Conservation (phyloP, 1,140 invertebrate genomes). For the Holcopasites calliopsidis region DNA sequence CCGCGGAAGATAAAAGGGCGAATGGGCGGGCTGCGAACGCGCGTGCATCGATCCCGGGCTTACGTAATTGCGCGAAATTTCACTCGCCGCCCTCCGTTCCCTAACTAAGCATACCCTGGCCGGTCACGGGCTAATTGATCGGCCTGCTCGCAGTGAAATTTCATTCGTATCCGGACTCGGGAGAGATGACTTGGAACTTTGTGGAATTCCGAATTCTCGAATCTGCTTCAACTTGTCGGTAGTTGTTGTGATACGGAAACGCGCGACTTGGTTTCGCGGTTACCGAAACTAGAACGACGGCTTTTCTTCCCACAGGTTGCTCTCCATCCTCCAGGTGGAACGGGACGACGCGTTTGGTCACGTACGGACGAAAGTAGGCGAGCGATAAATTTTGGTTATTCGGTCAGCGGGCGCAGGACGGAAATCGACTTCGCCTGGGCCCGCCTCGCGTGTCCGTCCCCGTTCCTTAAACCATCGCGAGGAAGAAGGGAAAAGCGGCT, state of each 20-base stretch:
- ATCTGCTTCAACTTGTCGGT: too few species aligned
- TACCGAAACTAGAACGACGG: too few species aligned
- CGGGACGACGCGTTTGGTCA: constrained; percentile 49
- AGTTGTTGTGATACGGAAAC: too few species aligned
- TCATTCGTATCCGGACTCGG: not conserved
- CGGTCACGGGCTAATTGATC: constrained; percentile 5
- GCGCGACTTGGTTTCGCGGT: not conserved
- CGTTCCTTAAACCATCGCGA: not conserved
- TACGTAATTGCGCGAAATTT: constrained; percentile 62
- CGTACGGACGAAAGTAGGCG: constrained; percentile 73
- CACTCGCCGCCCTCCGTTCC: constrained; percentile 13
- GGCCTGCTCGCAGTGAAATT: not conserved
- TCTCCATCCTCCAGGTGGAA: not conserved
- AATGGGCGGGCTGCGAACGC: constrained; percentile 47
- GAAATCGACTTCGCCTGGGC: constrained; percentile 46
- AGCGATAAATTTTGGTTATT: constrained; percentile 77
- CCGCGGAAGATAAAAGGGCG: constrained; percentile 71
- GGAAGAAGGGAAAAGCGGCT: not conserved
- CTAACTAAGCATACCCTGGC: constrained; percentile 8
- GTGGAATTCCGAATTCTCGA: too few species aligned
- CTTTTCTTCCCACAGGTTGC: too few species aligned
- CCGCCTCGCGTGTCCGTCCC: not conserved
- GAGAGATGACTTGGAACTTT: too few species aligned
- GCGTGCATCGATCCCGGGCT: constrained; percentile 46
- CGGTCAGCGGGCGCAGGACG: constrained; percentile 72